Percentiles rank a stretch among this genome's conserved stretches.
Conservation (phyloP, 2,888 invertebrate genomes). For the Acronicta psi region DNA sequence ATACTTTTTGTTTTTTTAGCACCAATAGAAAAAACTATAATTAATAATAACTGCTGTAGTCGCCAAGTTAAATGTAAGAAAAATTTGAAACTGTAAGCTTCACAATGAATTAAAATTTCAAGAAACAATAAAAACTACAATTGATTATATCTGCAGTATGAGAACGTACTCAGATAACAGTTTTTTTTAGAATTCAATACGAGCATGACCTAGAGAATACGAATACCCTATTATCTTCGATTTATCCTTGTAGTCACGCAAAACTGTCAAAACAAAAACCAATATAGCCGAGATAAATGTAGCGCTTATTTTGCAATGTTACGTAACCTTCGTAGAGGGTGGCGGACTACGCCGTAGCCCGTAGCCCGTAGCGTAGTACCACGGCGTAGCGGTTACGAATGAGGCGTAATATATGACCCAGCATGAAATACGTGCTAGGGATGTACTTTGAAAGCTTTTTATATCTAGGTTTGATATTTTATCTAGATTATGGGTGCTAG, state of each 20-base stretch:
- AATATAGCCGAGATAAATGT: slow-evolving; percentile 33
- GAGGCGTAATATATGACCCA: slow-evolving; percentile 23
- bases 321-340: slow-evolving; percentile 24
- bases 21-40: too few species aligned
- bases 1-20: too few species aligned
- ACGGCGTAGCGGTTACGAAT: slow-evolving; percentile 35
- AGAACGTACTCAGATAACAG: slow-evolving; percentile 9
- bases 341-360: slow-evolving; percentile 36
- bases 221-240: slow-evolving; percentile 17
- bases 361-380: slow-evolving; percentile 25
- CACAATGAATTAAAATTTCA: neutral
- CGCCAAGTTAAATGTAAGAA: too few species aligned
- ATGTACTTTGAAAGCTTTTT: too few species aligned
- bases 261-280: slow-evolving; percentile 22
- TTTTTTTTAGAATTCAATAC: slow-evolving; percentile 21
- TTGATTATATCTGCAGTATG: neutral
- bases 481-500: too few species aligned
- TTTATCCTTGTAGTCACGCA: slow-evolving; percentile 46
- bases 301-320: slow-evolving; percentile 28
- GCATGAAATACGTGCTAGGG: too few species aligned
- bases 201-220: slow-evolving; percentile 15
- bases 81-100: too few species aligned
- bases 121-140: neutral
- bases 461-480: too few species aligned
- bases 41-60: too few species aligned